Percentiles rank a stretch among this genome's conserved stretches.
Evolutionary conservation across 2,888 invertebrate species (phyloP).

Genomic region (Anagyrus pseudococci): DNA sequence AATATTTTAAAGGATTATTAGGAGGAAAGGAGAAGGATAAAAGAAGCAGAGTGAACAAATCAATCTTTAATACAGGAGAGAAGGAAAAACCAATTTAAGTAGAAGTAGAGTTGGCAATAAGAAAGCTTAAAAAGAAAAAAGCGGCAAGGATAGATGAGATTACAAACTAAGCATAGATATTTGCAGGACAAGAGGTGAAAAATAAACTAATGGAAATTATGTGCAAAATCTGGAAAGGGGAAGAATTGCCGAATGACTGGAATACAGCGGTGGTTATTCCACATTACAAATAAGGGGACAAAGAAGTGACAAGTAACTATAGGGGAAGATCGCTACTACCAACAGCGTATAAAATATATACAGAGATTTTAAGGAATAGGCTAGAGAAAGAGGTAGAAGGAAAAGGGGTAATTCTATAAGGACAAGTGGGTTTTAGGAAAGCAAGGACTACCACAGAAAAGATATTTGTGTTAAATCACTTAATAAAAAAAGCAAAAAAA

Average conservation of each 20-base stretch:
- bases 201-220: background rate
- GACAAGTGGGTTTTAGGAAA: slow-evolving; percentile 35
- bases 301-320: slow-evolving; percentile 32
- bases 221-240: slow-evolving; percentile 24
- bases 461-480: slow-evolving; percentile 26
- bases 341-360: slow-evolving; percentile 40
- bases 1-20: background rate
- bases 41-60: background rate
- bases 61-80: background rate
- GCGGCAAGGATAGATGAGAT: slow-evolving; percentile 32
- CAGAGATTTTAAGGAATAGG: slow-evolving; percentile 32
- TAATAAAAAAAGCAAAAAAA: slow-evolving; percentile 29
- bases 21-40: background rate
- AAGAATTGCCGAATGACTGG: slow-evolving; percentile 37
- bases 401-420: slow-evolving; percentile 26
- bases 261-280: slow-evolving; percentile 32
- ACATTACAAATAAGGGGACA: slow-evolving; percentile 36
- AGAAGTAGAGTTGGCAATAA: background rate
- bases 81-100: background rate
- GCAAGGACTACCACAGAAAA: slow-evolving; percentile 32
- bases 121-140: slow-evolving; percentile 19
- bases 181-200: slow-evolving; percentile 13
- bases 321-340: slow-evolving; percentile 39
- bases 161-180: slow-evolving; percentile 35
- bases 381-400: slow-evolving; percentile 28